A percentile compares a stretch with the other conserved stretches of the same genome.
Evolutionary conservation across 2,113 vertebrate genomes (phyloP).

Genomic region (Syngnathus floridae): DNA sequence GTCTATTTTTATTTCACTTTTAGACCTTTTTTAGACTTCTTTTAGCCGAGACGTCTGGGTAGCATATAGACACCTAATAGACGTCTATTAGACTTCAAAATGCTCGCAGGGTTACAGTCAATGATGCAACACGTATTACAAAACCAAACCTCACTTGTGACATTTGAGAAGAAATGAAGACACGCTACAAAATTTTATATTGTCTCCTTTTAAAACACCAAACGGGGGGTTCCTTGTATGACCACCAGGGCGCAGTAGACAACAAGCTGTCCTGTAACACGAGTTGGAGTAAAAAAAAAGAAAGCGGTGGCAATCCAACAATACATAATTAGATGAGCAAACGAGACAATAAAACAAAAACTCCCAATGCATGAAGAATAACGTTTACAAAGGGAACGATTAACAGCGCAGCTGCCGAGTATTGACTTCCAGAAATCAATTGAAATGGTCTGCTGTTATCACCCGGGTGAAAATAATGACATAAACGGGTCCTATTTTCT

Average conservation of each 20-base stretch:
- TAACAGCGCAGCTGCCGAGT: conserved; percentile 51
- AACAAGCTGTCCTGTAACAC: conserved; percentile 14
- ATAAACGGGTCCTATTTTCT: conserved; percentile 6
- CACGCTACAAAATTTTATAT: neutral
- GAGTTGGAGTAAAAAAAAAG: too few relatives aligned
- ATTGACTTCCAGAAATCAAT: conserved; percentile 62
- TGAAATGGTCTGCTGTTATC: conserved; percentile 55
- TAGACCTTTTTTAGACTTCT: too few relatives aligned
- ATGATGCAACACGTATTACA: neutral
- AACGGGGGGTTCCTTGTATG: rapidly evolving
- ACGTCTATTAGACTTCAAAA: too few relatives aligned
- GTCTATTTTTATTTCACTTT: too few relatives aligned
- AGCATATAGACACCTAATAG: too few relatives aligned
- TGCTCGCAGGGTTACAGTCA: neutral
- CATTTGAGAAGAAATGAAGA: neutral
- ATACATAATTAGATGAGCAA: conserved; percentile 10
- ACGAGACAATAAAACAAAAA: conserved; percentile 9
- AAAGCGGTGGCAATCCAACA: neutral
- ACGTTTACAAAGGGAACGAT: conserved; percentile 43
- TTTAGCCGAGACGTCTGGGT: too few relatives aligned
- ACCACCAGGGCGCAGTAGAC: conserved; percentile 64
- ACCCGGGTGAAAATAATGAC: conserved; percentile 54
- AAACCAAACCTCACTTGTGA: neutral
- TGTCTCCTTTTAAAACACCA: conserved; percentile 10
- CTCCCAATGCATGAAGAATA: conserved; percentile 29